Evolutionary conservation across 2,888 invertebrate species (phyloP).

Genomic region (Erebia epiphron): DNA sequence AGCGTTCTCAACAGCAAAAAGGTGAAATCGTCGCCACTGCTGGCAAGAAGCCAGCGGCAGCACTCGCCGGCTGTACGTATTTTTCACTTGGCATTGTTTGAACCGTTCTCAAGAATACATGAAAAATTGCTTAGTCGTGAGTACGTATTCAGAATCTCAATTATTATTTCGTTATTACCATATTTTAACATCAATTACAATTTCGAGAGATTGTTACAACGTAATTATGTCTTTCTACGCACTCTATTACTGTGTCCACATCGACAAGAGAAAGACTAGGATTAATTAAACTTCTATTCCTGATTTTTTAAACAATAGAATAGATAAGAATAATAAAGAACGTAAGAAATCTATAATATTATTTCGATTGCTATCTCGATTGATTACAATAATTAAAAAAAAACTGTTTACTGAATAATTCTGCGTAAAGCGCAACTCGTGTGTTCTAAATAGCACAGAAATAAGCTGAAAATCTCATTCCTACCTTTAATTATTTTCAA

Average conservation of each 20-base stretch:
- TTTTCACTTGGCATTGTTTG: constrained; percentile 39
- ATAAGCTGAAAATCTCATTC: not conserved
- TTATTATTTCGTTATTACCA: constrained; percentile 13
- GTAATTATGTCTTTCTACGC: no score
- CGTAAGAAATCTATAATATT: no score
- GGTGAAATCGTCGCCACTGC: constrained; percentile 53
- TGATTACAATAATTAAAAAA: no score
- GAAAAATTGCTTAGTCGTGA: constrained; percentile 46
- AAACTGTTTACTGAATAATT: no score
- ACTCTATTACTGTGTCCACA: no score
- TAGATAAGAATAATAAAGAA: no score
- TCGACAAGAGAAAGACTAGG: no score
- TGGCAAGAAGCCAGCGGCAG: constrained; percentile 59
- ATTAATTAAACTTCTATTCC: no score
- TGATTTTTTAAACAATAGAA: no score
- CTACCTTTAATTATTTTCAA: not conserved
- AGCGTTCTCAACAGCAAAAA: constrained; percentile 54
- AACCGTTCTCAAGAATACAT: constrained; percentile 33
- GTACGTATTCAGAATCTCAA: constrained; percentile 39
- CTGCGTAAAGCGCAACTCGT: not conserved
- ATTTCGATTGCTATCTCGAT: no score
- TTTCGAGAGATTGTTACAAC: no score
- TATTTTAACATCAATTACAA: not conserved
- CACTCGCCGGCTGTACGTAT: constrained; percentile 41
- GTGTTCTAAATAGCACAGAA: no score